Evolutionary conservation across 2,888 invertebrate species (phyloP).

Genomic region (Melinaea menophilus): DNA sequence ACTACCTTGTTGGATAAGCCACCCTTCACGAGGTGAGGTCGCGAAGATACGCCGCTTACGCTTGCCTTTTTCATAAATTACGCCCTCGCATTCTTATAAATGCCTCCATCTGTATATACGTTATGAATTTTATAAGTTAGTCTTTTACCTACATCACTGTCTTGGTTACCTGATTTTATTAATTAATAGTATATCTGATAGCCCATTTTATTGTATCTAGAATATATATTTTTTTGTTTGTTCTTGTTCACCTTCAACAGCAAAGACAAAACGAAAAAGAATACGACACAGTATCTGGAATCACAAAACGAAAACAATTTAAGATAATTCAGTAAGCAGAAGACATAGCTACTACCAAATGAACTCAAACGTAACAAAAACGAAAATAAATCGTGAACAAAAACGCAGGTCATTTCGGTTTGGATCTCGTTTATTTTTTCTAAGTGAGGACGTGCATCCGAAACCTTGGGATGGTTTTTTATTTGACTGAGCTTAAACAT

Average conservation of each 20-base stretch:
- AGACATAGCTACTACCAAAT: constrained; percentile 76
- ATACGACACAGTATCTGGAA: constrained; percentile 53
- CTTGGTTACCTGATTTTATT: neutral
- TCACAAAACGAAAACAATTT: constrained; percentile 68
- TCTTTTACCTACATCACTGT: neutral
- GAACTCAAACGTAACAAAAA: constrained; percentile 77
- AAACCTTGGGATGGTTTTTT: constrained; percentile 66
- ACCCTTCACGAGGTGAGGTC: constrained; percentile 63
- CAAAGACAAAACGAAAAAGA: constrained; percentile 54
- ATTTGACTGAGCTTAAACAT: constrained; percentile 51
- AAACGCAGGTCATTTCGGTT: constrained; percentile 76
- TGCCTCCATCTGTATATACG: neutral
- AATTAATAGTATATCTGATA: neutral
- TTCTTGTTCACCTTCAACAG: constrained; percentile 27
- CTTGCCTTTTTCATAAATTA: constrained; percentile 47
- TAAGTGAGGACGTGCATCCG: constrained; percentile 75
- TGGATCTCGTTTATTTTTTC: constrained; percentile 75
- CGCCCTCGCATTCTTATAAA: constrained; percentile 25
- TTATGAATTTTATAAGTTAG: constrained; percentile 8
- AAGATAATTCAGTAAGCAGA: constrained; percentile 76
- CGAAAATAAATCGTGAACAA: constrained; percentile 75
- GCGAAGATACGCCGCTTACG: constrained; percentile 39
- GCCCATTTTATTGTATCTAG: neutral
- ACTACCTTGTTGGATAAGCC: constrained; percentile 71
- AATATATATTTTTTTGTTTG: neutral